Percentiles rank a stretch among this genome's conserved stretches.
Evolutionary conservation across 2,888 invertebrate species (phyloP).

Genomic region (Apodemia mormo): DNA sequence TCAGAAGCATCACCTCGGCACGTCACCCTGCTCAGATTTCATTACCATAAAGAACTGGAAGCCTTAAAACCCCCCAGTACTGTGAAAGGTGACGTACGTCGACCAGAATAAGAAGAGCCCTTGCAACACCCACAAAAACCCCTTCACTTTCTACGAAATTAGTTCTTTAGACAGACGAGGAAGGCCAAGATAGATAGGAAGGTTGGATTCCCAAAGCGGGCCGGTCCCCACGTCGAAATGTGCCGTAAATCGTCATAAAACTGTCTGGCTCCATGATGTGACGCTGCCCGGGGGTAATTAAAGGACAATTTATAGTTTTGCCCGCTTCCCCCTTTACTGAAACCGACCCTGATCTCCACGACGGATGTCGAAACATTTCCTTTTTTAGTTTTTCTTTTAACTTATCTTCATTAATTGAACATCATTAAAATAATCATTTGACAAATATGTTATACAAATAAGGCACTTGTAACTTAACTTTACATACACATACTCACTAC

Average conservation of each 20-base stretch:
- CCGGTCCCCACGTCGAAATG: conserved; percentile 71
- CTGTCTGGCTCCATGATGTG: conserved; percentile 88
- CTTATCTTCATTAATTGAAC: conserved; percentile 35
- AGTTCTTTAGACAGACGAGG: conserved; percentile 36
- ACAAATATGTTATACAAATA: not conserved
- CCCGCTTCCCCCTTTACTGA: conserved; percentile 58
- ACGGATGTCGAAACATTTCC: conserved; percentile 50
- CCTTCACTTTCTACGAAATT: conserved; percentile 26
- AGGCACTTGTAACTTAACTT: too few relatives aligned
- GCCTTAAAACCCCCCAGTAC: conserved; percentile 78
- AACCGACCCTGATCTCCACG: conserved; percentile 52
- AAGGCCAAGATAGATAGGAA: conserved; percentile 49
- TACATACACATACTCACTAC: too few relatives aligned
- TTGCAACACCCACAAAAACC: conserved; percentile 26
- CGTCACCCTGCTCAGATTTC: conserved; percentile 82
- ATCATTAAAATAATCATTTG: conserved; percentile 3
- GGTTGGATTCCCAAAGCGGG: conserved; percentile 67
- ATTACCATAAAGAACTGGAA: conserved; percentile 82
- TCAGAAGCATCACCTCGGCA: conserved; percentile 76
- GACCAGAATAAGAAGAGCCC: conserved; percentile 31
- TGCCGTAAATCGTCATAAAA: conserved; percentile 85
- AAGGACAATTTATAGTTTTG: conserved; percentile 82
- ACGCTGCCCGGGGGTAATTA: conserved; percentile 84
- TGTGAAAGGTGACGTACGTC: conserved; percentile 49
- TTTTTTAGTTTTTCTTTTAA: conserved; percentile 50